Evolutionary conservation across 2,113 vertebrate species (phyloP).

Genomic region (Promerops cafer): DNA sequence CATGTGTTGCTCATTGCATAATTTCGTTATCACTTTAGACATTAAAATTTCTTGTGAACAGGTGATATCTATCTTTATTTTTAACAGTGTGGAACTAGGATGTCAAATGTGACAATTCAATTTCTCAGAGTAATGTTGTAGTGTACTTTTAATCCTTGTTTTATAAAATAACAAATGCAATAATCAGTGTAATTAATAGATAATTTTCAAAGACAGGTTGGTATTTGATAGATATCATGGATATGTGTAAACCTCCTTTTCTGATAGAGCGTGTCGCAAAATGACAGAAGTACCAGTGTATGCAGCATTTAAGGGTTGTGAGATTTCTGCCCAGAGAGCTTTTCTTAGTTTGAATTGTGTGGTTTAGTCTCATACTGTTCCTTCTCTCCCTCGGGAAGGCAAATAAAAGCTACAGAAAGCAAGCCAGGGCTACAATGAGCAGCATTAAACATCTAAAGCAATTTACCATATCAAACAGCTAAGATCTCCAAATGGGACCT

Average conservation of each 20-base stretch:
- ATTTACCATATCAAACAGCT: background rate
- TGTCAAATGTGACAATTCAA: background rate
- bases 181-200: background rate
- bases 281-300: background rate
- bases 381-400: background rate
- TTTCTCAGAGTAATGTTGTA: background rate
- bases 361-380: background rate
- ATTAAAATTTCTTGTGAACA: background rate
- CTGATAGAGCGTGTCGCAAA: background rate
- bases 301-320: background rate
- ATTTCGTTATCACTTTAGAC: background rate
- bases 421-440: background rate
- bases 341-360: background rate
- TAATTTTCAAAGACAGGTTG: background rate
- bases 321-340: background rate
- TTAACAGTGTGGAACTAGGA: background rate
- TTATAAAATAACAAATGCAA: background rate
- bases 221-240: background rate
- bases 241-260: background rate
- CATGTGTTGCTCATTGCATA: background rate
- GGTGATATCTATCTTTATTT: background rate
- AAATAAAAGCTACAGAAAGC: background rate
- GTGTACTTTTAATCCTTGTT: background rate
- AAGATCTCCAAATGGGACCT: background rate
- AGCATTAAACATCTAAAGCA: background rate